Evolutionary conservation across 2,888 invertebrate genomes (phyloP), one percentile per base, ranked within the genome.

Genomic region (Chloroclysta siterata): DNA sequence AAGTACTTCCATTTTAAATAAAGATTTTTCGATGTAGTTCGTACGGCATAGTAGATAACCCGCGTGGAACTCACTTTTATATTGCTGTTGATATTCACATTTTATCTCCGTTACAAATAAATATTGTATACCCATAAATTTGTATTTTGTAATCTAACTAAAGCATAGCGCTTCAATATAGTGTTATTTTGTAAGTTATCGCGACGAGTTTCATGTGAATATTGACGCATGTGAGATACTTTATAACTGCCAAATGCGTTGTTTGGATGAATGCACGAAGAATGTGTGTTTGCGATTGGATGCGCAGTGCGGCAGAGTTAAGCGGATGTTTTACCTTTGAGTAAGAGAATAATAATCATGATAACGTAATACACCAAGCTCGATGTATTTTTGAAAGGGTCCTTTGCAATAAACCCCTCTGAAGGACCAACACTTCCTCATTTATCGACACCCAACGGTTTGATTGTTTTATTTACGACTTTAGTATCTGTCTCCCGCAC

Each of bases 1-100:
- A 89, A 90, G 90, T 92, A 93, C 92, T 93, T 92, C 92, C 92
- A 93, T 89, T 92, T 89, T 89, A 79, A 85, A 90, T 90, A 65
- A 90, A 87, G 84, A 84, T 88, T 88, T 90, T 89, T 89, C 87
- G 80, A 87, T 78, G 84, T 90, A 90, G 89, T 82, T 77, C 81
- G 82, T 89, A 87, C 78, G 85, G 87, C 89, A 85, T 81, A 78
- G 84, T 89, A 88, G 87, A 81, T 80, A 82, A 81, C 83, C 8
- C 77, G 76, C 70, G 84, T 81, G 88, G 82, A 82, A 78, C 82
- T 87, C 87, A 85, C 84, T 83, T 59, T 75, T 81, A 72, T 78
- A 76, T 73, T 72, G 71, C 73, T 72, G 87, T 87, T 80, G 78
- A 80, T 89, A 87, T 89, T 91, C 89, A 85, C 88, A 88, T 86